phyloP scores from a whole-genome alignment of 2,113 vertebrate species.

The Sapajus apella region DNA sequence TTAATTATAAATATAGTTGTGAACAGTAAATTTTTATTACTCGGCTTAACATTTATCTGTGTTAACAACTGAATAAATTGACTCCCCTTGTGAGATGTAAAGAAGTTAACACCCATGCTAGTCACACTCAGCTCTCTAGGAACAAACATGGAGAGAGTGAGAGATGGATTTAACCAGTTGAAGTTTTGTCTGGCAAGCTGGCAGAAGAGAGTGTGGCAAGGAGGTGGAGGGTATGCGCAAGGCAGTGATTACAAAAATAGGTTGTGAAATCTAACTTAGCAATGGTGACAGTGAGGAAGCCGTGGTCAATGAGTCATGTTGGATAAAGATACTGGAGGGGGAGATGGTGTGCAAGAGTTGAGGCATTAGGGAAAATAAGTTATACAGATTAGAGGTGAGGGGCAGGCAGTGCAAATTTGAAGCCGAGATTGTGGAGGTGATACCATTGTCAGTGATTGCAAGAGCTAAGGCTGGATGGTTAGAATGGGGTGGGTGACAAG shows the following conservation, averaged over 20 bases:
- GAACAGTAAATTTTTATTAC: neutral
- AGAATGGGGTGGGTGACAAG: neutral
- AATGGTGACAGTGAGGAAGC: neutral
- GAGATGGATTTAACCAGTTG: neutral
- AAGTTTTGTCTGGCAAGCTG: neutral
- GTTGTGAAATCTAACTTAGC: neutral
- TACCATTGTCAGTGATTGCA: neutral
- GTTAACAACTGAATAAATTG: neutral
- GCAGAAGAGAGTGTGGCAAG: neutral
- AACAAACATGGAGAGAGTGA: neutral
- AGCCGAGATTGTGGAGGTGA: neutral
- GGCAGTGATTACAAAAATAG: neutral
- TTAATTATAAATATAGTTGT: neutral
- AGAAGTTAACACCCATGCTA: neutral
- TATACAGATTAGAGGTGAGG: neutral
- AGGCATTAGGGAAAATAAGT: neutral
- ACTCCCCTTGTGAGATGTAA: neutral
- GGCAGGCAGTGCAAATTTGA: neutral
- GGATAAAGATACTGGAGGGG: neutral
- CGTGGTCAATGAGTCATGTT: neutral
- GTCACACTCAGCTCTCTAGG: neutral
- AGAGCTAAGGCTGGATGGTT: neutral
- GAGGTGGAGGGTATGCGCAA: neutral
- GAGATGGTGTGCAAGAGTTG: neutral
- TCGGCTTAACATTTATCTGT: neutral